Percentiles rank a stretch among this genome's conserved stretches.
phyloP scores from a whole-genome alignment of 2,797 vertebrate genomes.

The Pantherophis alleghaniensis region DNA sequence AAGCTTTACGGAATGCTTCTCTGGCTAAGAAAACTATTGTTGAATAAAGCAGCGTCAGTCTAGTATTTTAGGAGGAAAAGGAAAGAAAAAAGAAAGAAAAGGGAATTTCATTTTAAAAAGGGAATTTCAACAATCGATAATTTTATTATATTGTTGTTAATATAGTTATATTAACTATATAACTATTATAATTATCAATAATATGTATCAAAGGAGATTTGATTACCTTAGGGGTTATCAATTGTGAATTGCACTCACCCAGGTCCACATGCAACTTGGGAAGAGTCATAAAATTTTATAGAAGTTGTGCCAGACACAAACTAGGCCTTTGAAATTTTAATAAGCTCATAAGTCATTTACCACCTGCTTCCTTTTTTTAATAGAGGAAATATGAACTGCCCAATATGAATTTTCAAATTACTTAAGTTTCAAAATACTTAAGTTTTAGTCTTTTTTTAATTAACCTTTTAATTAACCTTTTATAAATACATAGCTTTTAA shows the following conservation, averaged over 20 bases:
- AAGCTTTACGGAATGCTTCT: slow-evolving; percentile 93
- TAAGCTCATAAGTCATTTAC: not conserved
- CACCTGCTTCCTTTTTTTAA: not conserved
- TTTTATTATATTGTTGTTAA: not conserved
- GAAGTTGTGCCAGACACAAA: not conserved
- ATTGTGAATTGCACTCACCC: not conserved
- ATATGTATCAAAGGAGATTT: not conserved
- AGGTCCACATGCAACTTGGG: not conserved
- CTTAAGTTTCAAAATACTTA: not conserved
- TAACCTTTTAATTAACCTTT: not conserved
- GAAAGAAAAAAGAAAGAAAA: not conserved
- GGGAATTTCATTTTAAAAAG: not conserved
- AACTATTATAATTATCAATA: not conserved
- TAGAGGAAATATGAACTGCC: not conserved
- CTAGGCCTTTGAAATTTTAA: not conserved
- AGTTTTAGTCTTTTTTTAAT: not conserved
- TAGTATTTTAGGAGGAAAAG: slow-evolving; percentile 50
- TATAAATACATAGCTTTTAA: not conserved
- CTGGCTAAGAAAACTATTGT: slow-evolving; percentile 90
- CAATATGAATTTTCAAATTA: not conserved
- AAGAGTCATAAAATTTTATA: not conserved
- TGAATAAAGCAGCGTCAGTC: slow-evolving; percentile 89
- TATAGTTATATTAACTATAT: not conserved
- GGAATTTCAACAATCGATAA: not conserved
- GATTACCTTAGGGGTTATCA: not conserved